phyloP scores from a whole-genome alignment of 2,888 invertebrate species.

The Achlya flavicornis region DNA sequence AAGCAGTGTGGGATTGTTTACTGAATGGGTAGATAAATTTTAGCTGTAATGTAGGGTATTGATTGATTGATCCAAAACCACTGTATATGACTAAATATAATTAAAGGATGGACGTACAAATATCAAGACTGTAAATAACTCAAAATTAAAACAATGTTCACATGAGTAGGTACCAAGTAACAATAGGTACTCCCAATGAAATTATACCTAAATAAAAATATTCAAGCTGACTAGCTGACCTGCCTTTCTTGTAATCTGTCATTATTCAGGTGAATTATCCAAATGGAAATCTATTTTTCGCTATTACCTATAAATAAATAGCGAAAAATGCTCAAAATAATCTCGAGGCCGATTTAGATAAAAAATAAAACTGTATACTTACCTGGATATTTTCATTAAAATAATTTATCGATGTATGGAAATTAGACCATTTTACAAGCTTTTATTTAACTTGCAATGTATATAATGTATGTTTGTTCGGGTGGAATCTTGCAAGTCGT shows the following conservation, averaged over 20 bases:
- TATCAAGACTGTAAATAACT: slow-evolving; percentile 74
- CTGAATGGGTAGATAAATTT: slow-evolving; percentile 71
- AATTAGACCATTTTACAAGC: too few species aligned
- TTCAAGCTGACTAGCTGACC: background rate
- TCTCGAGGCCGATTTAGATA: too few species aligned
- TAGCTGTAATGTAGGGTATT: slow-evolving; percentile 55
- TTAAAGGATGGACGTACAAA: slow-evolving; percentile 74
- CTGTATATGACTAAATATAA: slow-evolving; percentile 55
- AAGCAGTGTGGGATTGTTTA: slow-evolving; percentile 75
- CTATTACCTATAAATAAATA: too few species aligned
- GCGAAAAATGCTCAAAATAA: too few species aligned
- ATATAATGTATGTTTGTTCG: too few species aligned
- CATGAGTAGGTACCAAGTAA: slow-evolving; percentile 24
- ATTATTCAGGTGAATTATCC: too few species aligned
- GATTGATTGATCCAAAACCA: slow-evolving; percentile 61
- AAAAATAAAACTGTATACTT: too few species aligned
- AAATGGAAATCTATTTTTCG: too few species aligned
- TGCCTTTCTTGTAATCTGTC: background rate
- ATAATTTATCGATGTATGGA: too few species aligned
- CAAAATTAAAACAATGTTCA: slow-evolving; percentile 39
- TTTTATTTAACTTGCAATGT: too few species aligned
- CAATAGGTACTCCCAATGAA: slow-evolving; percentile 18
- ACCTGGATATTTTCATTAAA: too few species aligned
- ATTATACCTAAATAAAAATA: background rate
- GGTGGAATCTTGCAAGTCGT: too few species aligned